Percentiles rank a stretch among this genome's conserved stretches.
phyloP scores from a whole-genome alignment of 2,113 vertebrate species.

The Malurus alboscapulatus region DNA sequence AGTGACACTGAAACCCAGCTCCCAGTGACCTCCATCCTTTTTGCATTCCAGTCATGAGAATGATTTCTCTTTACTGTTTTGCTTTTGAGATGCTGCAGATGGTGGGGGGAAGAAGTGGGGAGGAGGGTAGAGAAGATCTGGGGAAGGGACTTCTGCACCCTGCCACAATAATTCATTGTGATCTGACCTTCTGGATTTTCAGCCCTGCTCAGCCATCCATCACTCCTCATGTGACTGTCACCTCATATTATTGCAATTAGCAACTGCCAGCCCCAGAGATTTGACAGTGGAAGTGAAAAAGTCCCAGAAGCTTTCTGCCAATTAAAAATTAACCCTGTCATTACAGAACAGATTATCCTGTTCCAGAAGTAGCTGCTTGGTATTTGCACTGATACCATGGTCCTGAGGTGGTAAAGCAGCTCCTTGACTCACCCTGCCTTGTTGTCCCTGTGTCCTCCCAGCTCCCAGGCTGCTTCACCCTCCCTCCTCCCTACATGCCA shows the following conservation, averaged over 20 bases:
- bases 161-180: neutral
- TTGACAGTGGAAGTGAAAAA: neutral
- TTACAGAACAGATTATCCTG: neutral
- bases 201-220: neutral
- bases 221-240: neutral
- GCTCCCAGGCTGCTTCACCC: neutral
- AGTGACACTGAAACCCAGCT: neutral
- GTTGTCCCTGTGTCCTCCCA: neutral
- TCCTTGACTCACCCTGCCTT: neutral
- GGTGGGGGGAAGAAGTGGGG: neutral
- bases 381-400: neutral
- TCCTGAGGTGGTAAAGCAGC: neutral
- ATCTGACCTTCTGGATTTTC: neutral
- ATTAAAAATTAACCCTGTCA: conserved; percentile 20
- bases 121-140: neutral
- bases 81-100: neutral
- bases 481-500: neutral
- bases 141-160: neutral
- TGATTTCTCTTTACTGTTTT: neutral
- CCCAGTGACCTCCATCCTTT: fast-evolving
- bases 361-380: neutral
- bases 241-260: neutral
- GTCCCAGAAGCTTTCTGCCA: neutral
- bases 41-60: neutral
- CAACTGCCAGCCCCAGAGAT: neutral